Conservation (phyloP, 2,113 vertebrate species). For the Hyaena hyaena region DNA sequence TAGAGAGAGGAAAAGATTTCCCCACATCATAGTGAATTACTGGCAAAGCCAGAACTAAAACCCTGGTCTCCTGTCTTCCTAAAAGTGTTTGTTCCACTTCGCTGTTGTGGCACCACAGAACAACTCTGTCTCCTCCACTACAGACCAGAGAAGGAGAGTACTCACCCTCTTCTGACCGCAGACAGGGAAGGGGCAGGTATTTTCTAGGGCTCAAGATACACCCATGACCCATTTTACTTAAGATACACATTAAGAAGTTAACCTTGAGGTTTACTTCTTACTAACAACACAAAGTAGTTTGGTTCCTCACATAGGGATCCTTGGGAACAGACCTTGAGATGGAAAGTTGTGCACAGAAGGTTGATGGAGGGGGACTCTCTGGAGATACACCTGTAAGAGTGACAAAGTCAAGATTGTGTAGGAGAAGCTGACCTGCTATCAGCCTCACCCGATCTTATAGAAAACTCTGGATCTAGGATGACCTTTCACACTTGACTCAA, state of each 20-base stretch:
- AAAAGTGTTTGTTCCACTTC: not conserved
- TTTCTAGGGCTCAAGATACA: not conserved
- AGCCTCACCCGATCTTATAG: not conserved
- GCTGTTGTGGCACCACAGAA: not conserved
- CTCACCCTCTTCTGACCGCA: not conserved
- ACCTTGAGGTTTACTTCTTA: not conserved
- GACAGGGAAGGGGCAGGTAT: not conserved
- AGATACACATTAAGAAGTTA: constrained; percentile 5
- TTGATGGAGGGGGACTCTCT: not conserved
- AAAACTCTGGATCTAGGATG: not conserved
- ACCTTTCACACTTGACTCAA: not conserved
- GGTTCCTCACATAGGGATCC: not conserved
- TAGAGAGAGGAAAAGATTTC: constrained; percentile 19
- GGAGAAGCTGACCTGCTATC: not conserved
- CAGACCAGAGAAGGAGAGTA: not conserved
- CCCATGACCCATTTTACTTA: not conserved
- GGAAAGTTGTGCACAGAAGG: not conserved
- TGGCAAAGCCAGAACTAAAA: not conserved
- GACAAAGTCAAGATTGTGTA: not conserved
- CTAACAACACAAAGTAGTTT: not conserved
- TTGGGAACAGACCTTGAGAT: not conserved
- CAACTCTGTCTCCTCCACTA: not conserved
- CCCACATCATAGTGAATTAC: not conserved
- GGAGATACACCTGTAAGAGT: not conserved
- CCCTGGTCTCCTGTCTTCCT: not conserved